These are phyloP conservation scores for Parauchenoglanis ngamensis DNA, from an alignment of 2,797 vertebrate genomes.

Conservation along the genomic window DNA sequence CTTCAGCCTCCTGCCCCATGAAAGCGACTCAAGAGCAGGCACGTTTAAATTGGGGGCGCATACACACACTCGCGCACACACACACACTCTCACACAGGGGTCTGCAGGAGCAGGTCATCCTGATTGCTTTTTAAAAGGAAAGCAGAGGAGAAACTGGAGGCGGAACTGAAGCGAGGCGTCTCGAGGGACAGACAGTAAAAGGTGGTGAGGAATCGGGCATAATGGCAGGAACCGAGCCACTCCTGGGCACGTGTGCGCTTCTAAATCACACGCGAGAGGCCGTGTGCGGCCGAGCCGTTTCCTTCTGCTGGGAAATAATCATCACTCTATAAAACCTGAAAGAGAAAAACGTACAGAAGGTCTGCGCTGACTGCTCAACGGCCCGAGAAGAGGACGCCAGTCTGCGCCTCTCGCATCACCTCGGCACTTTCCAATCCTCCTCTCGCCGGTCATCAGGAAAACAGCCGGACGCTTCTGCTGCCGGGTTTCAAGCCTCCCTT, in stretches of 20 bases:
- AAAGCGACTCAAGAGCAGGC: conserved; percentile 47
- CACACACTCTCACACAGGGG: not conserved
- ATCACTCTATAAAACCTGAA: conserved; percentile 76
- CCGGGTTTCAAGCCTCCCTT: not conserved
- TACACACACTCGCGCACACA: not conserved
- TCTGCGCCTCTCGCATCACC: conserved; percentile 62
- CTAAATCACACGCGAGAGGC: conserved; percentile 74
- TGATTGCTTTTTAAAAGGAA: conserved; percentile 33
- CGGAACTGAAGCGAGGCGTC: conserved; percentile 13
- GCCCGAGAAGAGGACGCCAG: conserved; percentile 66
- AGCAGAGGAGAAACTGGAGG: not conserved
- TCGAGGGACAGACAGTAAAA: conserved; percentile 37
- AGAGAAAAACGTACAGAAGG: conserved; percentile 71
- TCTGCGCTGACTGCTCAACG: conserved; percentile 67
- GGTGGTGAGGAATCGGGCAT: conserved; percentile 31
- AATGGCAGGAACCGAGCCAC: conserved; percentile 52
- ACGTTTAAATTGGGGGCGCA: conserved; percentile 43
- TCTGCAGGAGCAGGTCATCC: conserved; percentile 7
- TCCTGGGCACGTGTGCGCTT: conserved; percentile 58
- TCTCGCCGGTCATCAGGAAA: not conserved
- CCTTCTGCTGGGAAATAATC: conserved; percentile 73
- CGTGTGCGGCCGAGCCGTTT: conserved; percentile 71
- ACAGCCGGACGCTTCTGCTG: not conserved
- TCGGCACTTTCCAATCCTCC: not conserved
- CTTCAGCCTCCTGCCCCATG: conserved; percentile 69